Evolutionary conservation across 1,140 invertebrate genomes (phyloP).

Genomic region (Sitophilus oryzae): DNA sequence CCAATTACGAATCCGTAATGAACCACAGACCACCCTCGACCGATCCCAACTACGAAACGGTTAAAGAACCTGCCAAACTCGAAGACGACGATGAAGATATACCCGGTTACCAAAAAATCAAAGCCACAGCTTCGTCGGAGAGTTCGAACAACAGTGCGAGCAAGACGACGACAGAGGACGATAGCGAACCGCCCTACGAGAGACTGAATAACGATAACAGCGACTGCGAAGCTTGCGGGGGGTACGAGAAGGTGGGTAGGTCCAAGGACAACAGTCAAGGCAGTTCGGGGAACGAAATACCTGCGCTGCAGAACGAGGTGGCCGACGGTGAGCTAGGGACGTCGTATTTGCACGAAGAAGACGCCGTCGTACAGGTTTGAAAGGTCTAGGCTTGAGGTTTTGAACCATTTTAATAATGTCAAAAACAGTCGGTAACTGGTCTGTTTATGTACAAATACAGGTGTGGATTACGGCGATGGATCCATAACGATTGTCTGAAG

Average conservation of each 20-base stretch:
- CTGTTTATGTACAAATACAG: no score
- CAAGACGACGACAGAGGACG: constrained; percentile 26
- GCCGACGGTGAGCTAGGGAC: constrained; percentile 16
- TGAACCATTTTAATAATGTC: no score
- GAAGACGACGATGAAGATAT: constrained; percentile 41
- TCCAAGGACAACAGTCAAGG: constrained; percentile 1
- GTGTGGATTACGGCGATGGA: no score
- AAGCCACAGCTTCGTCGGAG: constrained; percentile 31
- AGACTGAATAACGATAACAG: constrained; percentile 42
- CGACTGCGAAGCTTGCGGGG: constrained; percentile 32
- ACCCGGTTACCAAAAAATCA: constrained; percentile 50
- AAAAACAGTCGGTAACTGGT: no score
- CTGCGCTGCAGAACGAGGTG: constrained; percentile 8
- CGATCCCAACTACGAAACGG: constrained; percentile 50
- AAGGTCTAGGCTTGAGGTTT: background rate
- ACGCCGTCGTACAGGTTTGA: constrained; percentile 35
- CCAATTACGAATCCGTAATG: constrained; percentile 49
- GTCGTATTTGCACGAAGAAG: constrained; percentile 29
- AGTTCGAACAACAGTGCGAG: constrained; percentile 32
- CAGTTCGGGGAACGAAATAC: constrained; percentile 18
- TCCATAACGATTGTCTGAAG: no score
- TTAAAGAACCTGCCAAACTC: constrained; percentile 53
- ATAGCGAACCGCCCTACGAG: constrained; percentile 50
- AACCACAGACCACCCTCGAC: no score
- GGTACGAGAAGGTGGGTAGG: constrained; percentile 31